Evolutionary conservation across 2,113 vertebrate genomes (phyloP), one percentile per base, ranked within the genome.

Genomic region (Myxocyprinus asiaticus): DNA sequence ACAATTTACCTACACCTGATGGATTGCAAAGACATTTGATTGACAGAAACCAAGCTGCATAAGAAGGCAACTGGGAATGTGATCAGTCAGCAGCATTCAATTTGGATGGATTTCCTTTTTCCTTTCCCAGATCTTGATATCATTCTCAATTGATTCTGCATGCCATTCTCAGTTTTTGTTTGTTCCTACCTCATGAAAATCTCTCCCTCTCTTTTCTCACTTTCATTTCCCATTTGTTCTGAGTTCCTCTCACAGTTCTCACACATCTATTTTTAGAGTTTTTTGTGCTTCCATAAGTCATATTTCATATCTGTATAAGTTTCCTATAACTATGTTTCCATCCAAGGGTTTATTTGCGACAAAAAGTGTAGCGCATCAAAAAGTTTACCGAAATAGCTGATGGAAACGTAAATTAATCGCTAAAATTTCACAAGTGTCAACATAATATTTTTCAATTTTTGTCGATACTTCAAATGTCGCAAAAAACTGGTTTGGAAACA

Each of bases 11-110:
- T n/a, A 17, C 22, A 33, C 42, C 9, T 8, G n/a, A 45, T 15
- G n/a, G 9, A 47, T 14, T 17, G 9, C 55, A 67, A 47, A 67
- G 44, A 72, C 68, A 33, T 44, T 6, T 72, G 43, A 72, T 12
- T 59, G 69, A 59, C 56, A 59, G 53, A 72, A 72, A 17, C n/a
- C 70, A 73, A 33, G 22, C 22, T 33, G 22, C 7, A 55, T 55
- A 33, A 5, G 50, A 55, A 43, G 4, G 50, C 6, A 70, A 5
- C 43, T 42, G 55, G 5, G 14, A 73, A 47, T 7, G 9, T 10
- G 9, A 22, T 22, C 43, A 17, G 22, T 9, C 9, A 3, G 42
- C n/a, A 58, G 69, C n/a, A 72, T 72, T 55, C 55, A 0, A 15
- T 59, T 15, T 59, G 0, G 42, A 59, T 33, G 22, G 22, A 33